Percentiles rank a stretch among this genome's conserved stretches.
These are phyloP conservation scores for Eurystomus gularis DNA, from an alignment of 2,113 vertebrate species.

Conservation along the genomic window DNA sequence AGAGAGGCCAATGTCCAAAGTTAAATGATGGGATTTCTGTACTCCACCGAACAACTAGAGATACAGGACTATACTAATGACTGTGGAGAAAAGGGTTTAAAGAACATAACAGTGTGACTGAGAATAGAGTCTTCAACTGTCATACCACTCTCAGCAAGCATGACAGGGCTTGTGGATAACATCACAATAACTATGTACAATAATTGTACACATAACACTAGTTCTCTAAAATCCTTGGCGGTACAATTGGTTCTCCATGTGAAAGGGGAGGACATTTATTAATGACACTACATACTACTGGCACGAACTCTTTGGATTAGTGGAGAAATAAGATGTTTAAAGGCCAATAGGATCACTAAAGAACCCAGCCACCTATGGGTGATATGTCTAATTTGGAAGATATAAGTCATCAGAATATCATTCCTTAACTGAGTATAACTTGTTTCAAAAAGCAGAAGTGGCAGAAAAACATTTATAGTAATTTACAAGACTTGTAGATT, in stretches of 20 bases:
- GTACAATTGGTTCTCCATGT: neutral
- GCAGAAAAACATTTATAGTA: neutral
- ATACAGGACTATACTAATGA: fast-evolving
- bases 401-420: neutral
- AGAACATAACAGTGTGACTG: neutral
- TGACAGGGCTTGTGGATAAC: neutral
- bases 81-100: neutral
- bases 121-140: neutral
- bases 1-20: neutral
- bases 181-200: neutral
- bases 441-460: neutral
- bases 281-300: neutral
- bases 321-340: neutral
- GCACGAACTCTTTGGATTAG: neutral
- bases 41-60: neutral
- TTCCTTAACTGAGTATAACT: neutral
- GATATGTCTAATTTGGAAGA: neutral
- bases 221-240: neutral
- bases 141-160: neutral
- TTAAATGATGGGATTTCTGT: neutral
- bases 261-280: neutral
- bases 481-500: neutral
- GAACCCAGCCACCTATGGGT: neutral
- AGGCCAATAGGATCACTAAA: neutral
- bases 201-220: neutral